Base-by-base conservation (phyloP, 2,888 invertebrate species). In the Esperia sulphurella region DNA sequence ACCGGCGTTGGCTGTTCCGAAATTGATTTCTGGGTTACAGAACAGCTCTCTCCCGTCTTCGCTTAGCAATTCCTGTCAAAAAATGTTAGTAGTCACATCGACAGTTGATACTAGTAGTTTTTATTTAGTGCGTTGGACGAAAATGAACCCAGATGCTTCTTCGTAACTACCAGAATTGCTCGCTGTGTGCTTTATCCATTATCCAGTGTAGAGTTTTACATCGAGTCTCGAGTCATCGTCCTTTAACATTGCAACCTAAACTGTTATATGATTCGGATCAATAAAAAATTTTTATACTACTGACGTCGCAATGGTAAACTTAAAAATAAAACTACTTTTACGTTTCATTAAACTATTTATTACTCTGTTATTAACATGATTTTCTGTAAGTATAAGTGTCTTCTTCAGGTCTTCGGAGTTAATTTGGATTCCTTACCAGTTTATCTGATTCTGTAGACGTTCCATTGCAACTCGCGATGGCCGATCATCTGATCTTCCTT, bases 41-140 rank as follows among this genome's bases (percentile, higher is more conserved):
- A 71, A 72, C 60, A 68, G 60, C 54, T 68, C 70, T 45, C 58
- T 59, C 37, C 57, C 51, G 51, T 74, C 75, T 53, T 74, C 78
- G 48, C 53, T 65, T 38, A 63, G 68, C 50, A 68, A 51, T 55
- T 75, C 87, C 88, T 88, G 88, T 71, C 69, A 76, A 86, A 75
- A 76, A 83, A 84, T 53, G 57, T 67, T 63, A 53, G 29, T 50
- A 68, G 54, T 57, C 56, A 58, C 59, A 63, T 54, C 49, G 39
- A n/a, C n/a, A n/a, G 10, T 8, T 39, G 48, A 40, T 39, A 43
- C 38, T 40, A 13, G 33, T 8, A 2, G 39, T 14, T 8, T n/a
- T 8, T 14, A 35, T 29, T 48, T 38, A 57, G 54, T 54, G 52
- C 41, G 46, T 46, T 49, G 46, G 30, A 59, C 54, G 50, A 50